These are phyloP conservation scores for Cyclophora punctaria DNA, from an alignment of 2,888 invertebrate species.

Conservation along the genomic window DNA sequence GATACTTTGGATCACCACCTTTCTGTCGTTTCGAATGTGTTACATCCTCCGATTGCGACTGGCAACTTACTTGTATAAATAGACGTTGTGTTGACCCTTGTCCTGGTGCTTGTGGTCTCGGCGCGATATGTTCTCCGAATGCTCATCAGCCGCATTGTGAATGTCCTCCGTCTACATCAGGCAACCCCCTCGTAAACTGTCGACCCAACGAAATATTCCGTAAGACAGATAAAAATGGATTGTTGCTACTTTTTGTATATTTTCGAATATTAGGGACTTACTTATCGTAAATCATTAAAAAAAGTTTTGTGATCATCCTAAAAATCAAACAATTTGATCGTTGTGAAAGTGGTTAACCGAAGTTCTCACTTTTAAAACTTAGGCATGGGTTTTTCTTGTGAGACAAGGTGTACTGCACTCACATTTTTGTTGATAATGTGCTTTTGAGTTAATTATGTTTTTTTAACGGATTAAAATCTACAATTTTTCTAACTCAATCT, in stretches of 20 bases:
- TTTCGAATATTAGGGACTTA: too few species aligned
- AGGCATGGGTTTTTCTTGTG: conserved; percentile 73
- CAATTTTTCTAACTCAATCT: conserved; percentile 15
- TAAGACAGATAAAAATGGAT: conserved; percentile 62
- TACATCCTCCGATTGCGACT: conserved; percentile 81
- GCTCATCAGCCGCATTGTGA: conserved; percentile 83
- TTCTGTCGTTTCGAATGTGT: conserved; percentile 84
- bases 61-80: conserved; percentile 80
- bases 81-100: conserved; percentile 85
- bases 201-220: conserved; percentile 70
- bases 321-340: conserved; percentile 11
- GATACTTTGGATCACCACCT: conserved; percentile 82
- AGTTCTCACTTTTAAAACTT: conserved; percentile 67
- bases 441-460: conserved; percentile 2
- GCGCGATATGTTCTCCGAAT: conserved; percentile 80
- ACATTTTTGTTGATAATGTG: conserved; percentile 23
- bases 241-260: conserved; percentile 35
- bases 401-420: conserved; percentile 45
- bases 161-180: conserved; percentile 79
- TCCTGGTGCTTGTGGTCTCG: conserved; percentile 83
- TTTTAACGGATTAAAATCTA: conserved; percentile 6
- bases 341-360: conserved; percentile 35
- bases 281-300: too few species aligned
- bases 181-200: conserved; percentile 84
- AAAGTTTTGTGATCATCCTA: conserved; percentile 2